Evolutionary conservation across 2,888 invertebrate genomes (phyloP), one percentile per base, ranked within the genome.

Genomic region (Heliothis peltigera): DNA sequence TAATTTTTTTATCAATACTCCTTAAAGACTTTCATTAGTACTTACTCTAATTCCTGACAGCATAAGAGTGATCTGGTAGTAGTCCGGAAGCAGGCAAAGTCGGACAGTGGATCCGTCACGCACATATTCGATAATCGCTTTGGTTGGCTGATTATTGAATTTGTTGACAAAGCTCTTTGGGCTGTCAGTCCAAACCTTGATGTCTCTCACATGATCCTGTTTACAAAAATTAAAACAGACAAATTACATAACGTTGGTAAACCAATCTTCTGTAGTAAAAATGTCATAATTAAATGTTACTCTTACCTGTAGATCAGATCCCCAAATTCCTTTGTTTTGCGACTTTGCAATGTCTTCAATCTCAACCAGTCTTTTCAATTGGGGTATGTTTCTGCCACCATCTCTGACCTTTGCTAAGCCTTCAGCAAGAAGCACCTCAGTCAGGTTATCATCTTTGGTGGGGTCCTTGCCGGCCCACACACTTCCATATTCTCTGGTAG

Each of bases 51-150:
- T 98, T 68, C 99, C 99, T 55, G 99, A 98, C 73, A 99, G 96
- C 98, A 99, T 99, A 65, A 99, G 91, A 0, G 99, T 99, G 64
- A 99, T 97, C 86, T 98, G 98, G 81, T 98, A 97, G 91, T 97
- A 98, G 66, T 98, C 98, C 1, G 99, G 99, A 62, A 99, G 92
- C 12, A 99, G 95, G 84, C 99, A 98, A 3, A 98, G 97, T 75
- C 99, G 96, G 15, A 99, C 97, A 0, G 99, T 99, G 35, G 99
- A 99, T 0, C 99, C 99, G 92, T 99, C 99, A 62, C 99, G 96
- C 0, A 99, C 99, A 95, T 99, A 98, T 89, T 99, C 99, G 81
- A 99, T 97, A 63, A 99, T 97, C 49, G 99, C 99, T 91, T 97
- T 97, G 5, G 99, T 95, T 0, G 98, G 98, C 87, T 98, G 98